Conservation (phyloP, 2,888 invertebrate genomes). For the Meliscaeva auricollis region DNA sequence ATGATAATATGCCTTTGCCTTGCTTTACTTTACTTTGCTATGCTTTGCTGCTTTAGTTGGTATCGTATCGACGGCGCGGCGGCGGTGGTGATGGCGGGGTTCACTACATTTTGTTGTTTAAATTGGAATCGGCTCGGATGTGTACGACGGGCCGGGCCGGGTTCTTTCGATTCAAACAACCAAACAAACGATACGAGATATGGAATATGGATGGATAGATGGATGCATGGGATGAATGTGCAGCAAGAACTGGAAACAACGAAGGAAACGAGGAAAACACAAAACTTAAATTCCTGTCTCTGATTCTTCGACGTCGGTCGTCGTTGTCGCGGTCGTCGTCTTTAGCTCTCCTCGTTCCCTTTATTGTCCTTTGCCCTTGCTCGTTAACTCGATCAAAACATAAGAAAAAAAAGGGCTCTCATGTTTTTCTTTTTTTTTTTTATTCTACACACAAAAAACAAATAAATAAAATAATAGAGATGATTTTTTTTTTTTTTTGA, state of each 20-base stretch:
- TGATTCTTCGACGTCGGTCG: slow-evolving; percentile 5
- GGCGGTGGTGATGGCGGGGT: too few species aligned
- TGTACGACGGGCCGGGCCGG: neutral
- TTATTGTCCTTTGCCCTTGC: neutral
- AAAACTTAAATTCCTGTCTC: slow-evolving; percentile 69
- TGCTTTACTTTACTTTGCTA: slow-evolving; percentile 14
- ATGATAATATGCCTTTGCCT: slow-evolving; percentile 12
- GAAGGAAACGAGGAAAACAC: slow-evolving; percentile 61
- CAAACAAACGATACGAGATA: neutral
- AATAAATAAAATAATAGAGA: slow-evolving; percentile 4
- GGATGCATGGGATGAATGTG: slow-evolving; percentile 21
- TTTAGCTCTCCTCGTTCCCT: slow-evolving; percentile 6
- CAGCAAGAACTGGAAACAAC: slow-evolving; percentile 32
- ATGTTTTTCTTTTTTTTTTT: neutral
- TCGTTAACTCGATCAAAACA: slow-evolving; percentile 40
- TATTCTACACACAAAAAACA: neutral
- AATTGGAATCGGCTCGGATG: slow-evolving; percentile 41
- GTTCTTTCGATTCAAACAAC: slow-evolving; percentile 7
- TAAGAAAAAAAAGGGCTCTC: slow-evolving; percentile 21
- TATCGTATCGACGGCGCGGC: neutral
- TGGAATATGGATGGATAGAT: neutral
- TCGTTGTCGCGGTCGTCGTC: neutral
- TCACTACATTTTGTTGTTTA: slow-evolving; percentile 40
- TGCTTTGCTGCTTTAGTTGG: neutral
- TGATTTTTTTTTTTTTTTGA: slow-evolving; percentile 6